Evolutionary conservation across 2,113 vertebrate genomes (phyloP).

Genomic region (Sceloporus tristichus): DNA sequence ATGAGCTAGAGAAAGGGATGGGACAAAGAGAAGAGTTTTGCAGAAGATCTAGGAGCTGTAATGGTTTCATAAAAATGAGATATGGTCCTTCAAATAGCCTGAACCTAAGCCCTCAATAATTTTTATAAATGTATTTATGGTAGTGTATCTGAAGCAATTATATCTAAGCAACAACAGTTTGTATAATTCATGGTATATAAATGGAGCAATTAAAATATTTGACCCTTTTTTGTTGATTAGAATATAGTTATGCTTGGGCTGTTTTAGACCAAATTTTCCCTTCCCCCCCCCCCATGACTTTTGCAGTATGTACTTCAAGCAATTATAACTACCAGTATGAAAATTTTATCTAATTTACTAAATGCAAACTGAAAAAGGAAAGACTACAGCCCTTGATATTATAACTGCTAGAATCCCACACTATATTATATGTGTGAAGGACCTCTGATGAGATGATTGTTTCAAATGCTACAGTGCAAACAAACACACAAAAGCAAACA

Average conservation of each 20-base stretch:
- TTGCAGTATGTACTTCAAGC: slow-evolving; percentile 57
- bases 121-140: background rate
- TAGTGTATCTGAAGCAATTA: slow-evolving; percentile 60
- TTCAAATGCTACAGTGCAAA: slow-evolving; percentile 46
- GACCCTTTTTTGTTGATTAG: slow-evolving; percentile 67
- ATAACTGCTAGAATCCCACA: slow-evolving; percentile 34
- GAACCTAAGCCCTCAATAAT: background rate
- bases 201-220: slow-evolving; percentile 62
- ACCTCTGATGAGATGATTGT: background rate
- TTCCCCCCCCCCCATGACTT: slow-evolving; percentile 40
- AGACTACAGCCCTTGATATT: slow-evolving; percentile 21
- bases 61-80: no score
- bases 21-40: no score
- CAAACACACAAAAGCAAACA: background rate
- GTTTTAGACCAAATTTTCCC: slow-evolving; percentile 51
- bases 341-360: slow-evolving; percentile 60
- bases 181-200: slow-evolving; percentile 47
- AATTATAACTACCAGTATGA: slow-evolving; percentile 56
- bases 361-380: slow-evolving; percentile 35
- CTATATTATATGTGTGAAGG: slow-evolving; percentile 31
- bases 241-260: slow-evolving; percentile 64
- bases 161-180: slow-evolving; percentile 59
- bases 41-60: no score
- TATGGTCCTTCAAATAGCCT: no score
- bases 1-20: no score